Evolutionary conservation across 2,113 vertebrate genomes (phyloP).

Genomic region (Otocyon megalotis): DNA sequence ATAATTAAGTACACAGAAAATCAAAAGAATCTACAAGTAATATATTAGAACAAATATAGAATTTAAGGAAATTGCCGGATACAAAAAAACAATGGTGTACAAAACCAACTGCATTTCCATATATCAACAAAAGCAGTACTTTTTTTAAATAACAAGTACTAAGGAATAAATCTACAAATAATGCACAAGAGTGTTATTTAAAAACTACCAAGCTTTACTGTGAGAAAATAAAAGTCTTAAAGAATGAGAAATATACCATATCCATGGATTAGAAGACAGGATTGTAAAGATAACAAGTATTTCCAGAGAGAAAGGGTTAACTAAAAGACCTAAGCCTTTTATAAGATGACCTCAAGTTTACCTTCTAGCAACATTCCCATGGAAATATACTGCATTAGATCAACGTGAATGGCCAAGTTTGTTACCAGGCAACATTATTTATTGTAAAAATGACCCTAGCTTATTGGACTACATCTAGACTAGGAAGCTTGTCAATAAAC

Average conservation of each 20-base stretch:
- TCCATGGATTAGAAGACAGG: conserved; percentile 42
- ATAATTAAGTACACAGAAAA: conserved; percentile 8
- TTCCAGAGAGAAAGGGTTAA: conserved; percentile 5
- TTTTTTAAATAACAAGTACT: not conserved
- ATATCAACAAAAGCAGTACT: conserved; percentile 14
- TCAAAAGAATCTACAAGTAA: not conserved
- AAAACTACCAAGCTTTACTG: not conserved
- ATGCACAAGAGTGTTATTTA: not conserved
- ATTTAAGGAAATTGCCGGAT: not conserved
- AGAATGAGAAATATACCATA: not conserved
- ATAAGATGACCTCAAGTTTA: conserved; percentile 10
- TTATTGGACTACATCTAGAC: not conserved
- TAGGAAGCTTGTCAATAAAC: not conserved
- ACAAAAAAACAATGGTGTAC: not conserved
- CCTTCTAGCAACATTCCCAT: conserved; percentile 22
- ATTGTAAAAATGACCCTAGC: conserved; percentile 29
- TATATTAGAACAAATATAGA: not conserved
- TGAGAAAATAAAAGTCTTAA: not conserved
- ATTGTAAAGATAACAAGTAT: not conserved
- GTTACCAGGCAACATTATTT: conserved; percentile 33
- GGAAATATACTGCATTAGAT: not conserved
- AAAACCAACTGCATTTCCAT: conserved; percentile 11
- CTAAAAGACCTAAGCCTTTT: not conserved
- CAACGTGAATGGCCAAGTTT: conserved; percentile 21
- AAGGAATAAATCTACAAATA: conserved; percentile 48